Conservation (phyloP, 2,888 invertebrate genomes). For the Epinotia bilunana region DNA sequence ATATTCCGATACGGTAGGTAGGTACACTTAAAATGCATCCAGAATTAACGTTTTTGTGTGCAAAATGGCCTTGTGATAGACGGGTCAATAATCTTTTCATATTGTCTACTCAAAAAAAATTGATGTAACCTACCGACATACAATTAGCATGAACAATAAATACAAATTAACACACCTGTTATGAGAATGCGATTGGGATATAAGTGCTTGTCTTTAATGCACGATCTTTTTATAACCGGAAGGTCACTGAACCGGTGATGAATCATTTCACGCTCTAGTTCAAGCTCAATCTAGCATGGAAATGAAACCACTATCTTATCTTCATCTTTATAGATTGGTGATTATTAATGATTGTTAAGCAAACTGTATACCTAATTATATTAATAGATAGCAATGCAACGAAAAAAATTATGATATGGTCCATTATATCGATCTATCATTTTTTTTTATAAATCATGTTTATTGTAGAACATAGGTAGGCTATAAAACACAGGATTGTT, state of each 20-base stretch:
- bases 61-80: neutral
- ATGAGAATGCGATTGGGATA: neutral
- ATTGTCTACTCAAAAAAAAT: neutral
- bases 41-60: neutral
- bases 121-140: neutral
- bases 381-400: neutral
- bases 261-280: constrained; percentile 74
- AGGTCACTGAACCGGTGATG: constrained; percentile 70
- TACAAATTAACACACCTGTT: neutral
- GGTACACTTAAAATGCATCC: neutral
- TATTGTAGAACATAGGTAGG: no score
- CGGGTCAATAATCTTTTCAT: neutral
- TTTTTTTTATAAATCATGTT: no score
- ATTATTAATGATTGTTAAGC: constrained; percentile 11
- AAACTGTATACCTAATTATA: neutral
- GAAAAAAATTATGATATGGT: neutral
- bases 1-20: no score
- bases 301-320: constrained; percentile 29
- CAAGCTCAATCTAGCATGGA: constrained; percentile 52
- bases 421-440: no score
- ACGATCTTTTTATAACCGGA: constrained; percentile 49
- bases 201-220: neutral
- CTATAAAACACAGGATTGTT: no score
- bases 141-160: constrained; percentile 7
- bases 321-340: constrained; percentile 17